A percentile compares a stretch with the other conserved stretches of the same genome.
Evolutionary conservation across 2,797 vertebrate species (phyloP).

Genomic region (Eospalax fontanierii): DNA sequence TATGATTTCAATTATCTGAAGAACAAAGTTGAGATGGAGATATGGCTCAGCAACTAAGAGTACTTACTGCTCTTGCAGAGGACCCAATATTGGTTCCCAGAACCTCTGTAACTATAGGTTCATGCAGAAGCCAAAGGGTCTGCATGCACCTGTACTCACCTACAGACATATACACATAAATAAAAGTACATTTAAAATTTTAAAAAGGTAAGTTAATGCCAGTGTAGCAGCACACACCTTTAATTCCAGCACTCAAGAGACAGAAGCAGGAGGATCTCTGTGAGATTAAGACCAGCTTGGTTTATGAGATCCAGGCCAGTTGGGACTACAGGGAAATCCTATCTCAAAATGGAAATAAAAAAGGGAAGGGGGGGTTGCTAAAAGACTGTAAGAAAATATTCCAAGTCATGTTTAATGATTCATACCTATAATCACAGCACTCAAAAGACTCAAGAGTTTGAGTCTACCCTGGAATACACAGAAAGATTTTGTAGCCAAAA

Average conservation of each 20-base stretch:
- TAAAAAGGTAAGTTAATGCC: no score
- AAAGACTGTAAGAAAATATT: slow-evolving; percentile 17
- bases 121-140: no score
- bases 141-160: not conserved
- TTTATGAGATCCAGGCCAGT: no score
- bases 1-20: slow-evolving; percentile 34
- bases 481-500: not conserved
- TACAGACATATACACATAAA: not conserved
- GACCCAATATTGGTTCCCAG: not conserved
- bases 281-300: no score
- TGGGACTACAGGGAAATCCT: no score
- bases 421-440: not conserved
- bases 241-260: no score
- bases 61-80: not conserved
- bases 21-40: not conserved
- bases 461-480: not conserved
- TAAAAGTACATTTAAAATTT: not conserved
- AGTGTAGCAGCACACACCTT: no score
- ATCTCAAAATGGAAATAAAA: no score
- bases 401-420: not conserved
- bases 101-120: no score
- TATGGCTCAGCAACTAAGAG: not conserved
- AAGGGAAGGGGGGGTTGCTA: not conserved
- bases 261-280: no score
- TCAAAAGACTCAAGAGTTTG: not conserved